A percentile compares a stretch with the other conserved stretches of the same genome.
Conservation (phyloP, 2,113 vertebrate genomes). For the Lamprologus tigripictilis region DNA sequence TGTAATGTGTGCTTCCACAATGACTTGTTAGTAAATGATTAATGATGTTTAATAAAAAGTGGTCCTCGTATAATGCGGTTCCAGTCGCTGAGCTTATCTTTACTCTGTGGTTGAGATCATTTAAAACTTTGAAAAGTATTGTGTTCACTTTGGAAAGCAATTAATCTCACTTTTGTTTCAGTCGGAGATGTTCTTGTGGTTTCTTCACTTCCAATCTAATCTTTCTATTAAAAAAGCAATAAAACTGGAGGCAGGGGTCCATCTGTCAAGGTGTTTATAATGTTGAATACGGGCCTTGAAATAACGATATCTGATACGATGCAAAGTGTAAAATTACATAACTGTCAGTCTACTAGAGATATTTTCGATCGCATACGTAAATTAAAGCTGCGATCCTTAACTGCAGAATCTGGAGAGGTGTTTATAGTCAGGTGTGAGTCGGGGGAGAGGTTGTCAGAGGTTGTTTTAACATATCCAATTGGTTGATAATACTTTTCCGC, state of each 20-base stretch:
- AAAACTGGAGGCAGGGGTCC: neutral
- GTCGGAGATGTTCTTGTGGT: neutral
- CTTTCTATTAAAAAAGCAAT: neutral
- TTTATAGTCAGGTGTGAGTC: neutral
- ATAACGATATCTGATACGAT: neutral
- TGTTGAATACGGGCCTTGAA: neutral
- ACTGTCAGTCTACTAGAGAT: neutral
- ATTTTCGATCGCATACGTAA: neutral
- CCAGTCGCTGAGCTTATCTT: neutral
- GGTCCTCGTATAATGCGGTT: neutral
- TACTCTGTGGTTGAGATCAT: neutral
- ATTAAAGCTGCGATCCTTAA: accelerated
- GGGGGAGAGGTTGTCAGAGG: neutral
- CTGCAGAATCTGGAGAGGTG: neutral
- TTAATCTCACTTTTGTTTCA: neutral
- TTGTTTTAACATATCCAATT: neutral
- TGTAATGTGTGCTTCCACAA: neutral
- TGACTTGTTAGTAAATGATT: neutral
- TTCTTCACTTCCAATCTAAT: neutral
- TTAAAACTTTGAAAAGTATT: neutral
- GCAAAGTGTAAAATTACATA: neutral
- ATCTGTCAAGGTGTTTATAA: neutral
- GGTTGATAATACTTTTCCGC: neutral
- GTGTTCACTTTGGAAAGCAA: neutral
- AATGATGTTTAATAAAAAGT: neutral